phyloP scores from a whole-genome alignment of 2,113 vertebrate species.

The Malaclemys terrapin region DNA sequence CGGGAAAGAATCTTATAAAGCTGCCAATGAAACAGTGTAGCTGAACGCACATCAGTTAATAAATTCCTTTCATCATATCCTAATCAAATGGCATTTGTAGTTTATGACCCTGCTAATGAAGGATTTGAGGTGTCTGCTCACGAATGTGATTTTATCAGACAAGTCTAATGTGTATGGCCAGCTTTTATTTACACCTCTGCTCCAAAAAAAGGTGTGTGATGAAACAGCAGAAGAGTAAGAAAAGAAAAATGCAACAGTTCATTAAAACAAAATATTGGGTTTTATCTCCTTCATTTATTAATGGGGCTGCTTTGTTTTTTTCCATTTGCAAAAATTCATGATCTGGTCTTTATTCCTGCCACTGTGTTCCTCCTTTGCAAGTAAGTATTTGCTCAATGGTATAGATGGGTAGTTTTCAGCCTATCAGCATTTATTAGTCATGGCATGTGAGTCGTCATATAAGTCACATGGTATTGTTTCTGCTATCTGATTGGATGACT shows the following conservation, averaged over 20 bases:
- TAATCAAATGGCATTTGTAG: constrained; percentile 77
- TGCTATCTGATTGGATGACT: background rate
- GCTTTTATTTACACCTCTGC: constrained; percentile 47
- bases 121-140: constrained; percentile 59
- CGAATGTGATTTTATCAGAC: constrained; percentile 70
- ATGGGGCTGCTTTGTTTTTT: background rate
- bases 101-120: constrained; percentile 71
- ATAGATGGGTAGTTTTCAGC: background rate
- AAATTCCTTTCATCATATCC: constrained; percentile 83
- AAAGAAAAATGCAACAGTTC: constrained; percentile 31
- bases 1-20: constrained; percentile 76
- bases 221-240: background rate
- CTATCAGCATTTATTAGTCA: background rate
- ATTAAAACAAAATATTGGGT: constrained; percentile 18
- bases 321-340: background rate
- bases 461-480: background rate
- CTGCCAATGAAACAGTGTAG: constrained; percentile 73
- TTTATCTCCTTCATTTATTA: background rate
- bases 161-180: constrained; percentile 42
- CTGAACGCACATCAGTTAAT: constrained; percentile 77
- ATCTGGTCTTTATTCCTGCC: background rate
- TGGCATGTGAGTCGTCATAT: background rate
- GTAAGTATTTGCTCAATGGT: background rate
- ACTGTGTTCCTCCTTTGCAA: background rate
- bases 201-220: constrained; percentile 47